A percentile compares a stretch with the other conserved stretches of the same genome.
These are phyloP conservation scores for Lagopus muta DNA, from an alignment of 2,113 vertebrate genomes.

Conservation along the genomic window DNA sequence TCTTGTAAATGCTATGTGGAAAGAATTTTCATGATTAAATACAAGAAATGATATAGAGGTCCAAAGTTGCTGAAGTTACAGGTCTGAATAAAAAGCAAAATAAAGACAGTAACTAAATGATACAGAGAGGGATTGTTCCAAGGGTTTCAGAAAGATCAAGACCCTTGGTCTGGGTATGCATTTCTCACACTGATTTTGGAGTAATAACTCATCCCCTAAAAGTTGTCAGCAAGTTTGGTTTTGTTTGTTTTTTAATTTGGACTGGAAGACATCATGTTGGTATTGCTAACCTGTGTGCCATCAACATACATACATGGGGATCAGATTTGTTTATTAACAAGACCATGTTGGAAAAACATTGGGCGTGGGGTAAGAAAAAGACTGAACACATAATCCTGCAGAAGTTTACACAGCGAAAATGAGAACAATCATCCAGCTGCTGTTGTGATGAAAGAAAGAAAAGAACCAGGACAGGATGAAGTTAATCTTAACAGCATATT, in stretches of 20 bases:
- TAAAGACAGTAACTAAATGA: background rate
- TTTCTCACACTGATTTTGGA: background rate
- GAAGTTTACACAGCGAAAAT: background rate
- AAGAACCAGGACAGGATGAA: background rate
- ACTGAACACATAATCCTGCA: background rate
- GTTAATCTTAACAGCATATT: background rate
- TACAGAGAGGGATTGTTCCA: background rate
- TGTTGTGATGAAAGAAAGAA: background rate
- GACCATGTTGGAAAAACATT: background rate
- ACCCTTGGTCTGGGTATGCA: background rate
- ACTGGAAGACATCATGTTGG: background rate
- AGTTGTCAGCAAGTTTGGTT: background rate
- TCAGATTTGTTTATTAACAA: background rate
- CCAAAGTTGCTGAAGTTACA: background rate
- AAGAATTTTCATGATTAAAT: background rate
- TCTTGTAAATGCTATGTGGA: background rate
- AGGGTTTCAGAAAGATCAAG: background rate
- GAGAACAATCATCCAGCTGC: background rate
- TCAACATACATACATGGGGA: background rate
- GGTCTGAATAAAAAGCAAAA: background rate
- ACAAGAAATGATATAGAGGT: fast-evolving
- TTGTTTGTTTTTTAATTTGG: background rate
- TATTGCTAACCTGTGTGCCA: background rate
- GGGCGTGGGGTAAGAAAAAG: background rate
- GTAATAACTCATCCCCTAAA: background rate